Percentiles rank a stretch among this genome's conserved stretches.
Evolutionary conservation across 2,888 invertebrate genomes (phyloP).

Genomic region (Tortricodes alternella): DNA sequence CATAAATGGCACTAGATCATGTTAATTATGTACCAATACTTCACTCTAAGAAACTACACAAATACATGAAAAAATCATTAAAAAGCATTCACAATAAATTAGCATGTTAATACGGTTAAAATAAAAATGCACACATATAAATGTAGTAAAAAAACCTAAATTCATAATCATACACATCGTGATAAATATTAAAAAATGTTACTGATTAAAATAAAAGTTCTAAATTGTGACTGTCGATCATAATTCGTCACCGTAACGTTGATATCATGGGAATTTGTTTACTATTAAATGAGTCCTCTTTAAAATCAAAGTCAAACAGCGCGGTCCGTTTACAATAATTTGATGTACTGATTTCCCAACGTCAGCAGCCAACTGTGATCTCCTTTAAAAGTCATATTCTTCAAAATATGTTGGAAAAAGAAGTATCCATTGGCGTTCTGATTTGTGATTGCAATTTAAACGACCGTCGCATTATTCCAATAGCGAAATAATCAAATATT

Average conservation of each 20-base stretch:
- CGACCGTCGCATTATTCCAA: slow-evolving; percentile 28
- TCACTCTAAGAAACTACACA: slow-evolving; percentile 48
- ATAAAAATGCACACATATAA: slow-evolving; percentile 60
- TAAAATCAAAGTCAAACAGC: slow-evolving; percentile 70
- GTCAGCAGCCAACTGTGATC: slow-evolving; percentile 52
- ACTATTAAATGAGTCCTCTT: slow-evolving; percentile 56
- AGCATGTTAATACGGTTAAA: slow-evolving; percentile 80
- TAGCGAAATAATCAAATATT: slow-evolving; percentile 65
- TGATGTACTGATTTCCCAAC: slow-evolving; percentile 53
- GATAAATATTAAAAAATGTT: slow-evolving; percentile 65
- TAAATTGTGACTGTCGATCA: slow-evolving; percentile 1
- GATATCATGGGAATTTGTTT: slow-evolving; percentile 33
- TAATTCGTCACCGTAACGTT: neutral
- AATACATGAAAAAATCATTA: slow-evolving; percentile 46
- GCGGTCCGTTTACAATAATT: slow-evolving; percentile 54
- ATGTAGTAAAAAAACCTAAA: slow-evolving; percentile 51
- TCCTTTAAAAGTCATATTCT: slow-evolving; percentile 68
- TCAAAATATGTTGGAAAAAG: slow-evolving; percentile 68
- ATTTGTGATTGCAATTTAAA: slow-evolving; percentile 21
- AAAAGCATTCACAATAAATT: slow-evolving; percentile 67
- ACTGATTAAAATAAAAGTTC: slow-evolving; percentile 69
- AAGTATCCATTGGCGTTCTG: slow-evolving; percentile 38
- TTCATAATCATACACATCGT: slow-evolving; percentile 63
- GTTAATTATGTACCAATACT: slow-evolving; percentile 67
- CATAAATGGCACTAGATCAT: slow-evolving; percentile 38